These are phyloP conservation scores for Nansenia antarctica DNA, from an alignment of 2,113 vertebrate genomes.

Conservation along the genomic window DNA sequence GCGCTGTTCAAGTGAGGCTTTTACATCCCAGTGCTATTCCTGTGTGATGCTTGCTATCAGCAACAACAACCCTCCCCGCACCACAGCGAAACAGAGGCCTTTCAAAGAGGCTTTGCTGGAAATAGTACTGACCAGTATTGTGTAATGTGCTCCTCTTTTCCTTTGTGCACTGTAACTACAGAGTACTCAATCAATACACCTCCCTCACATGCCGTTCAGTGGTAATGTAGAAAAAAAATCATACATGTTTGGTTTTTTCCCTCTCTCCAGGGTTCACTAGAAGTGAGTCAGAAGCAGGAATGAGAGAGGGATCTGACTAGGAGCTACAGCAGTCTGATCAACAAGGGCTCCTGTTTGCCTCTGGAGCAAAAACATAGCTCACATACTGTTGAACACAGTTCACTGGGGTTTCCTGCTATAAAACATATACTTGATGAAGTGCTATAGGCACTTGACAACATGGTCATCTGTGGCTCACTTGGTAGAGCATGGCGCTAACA, in stretches of 20 bases:
- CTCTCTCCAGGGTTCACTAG: slow-evolving; percentile 48
- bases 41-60: background rate
- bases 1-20: background rate
- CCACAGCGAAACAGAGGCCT: slow-evolving; percentile 9
- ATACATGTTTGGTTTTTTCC: slow-evolving; percentile 23
- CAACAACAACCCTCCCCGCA: background rate
- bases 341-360: slow-evolving; percentile 19
- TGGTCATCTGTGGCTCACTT: too few species aligned
- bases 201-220: slow-evolving; percentile 55
- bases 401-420: background rate
- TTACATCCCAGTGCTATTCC: background rate
- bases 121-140: slow-evolving; percentile 67
- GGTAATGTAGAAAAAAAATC: slow-evolving; percentile 23
- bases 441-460: too few species aligned
- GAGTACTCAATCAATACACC: slow-evolving; percentile 67
- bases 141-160: slow-evolving; percentile 65
- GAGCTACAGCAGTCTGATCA: slow-evolving; percentile 34
- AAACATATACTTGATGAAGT: slow-evolving; percentile 10
- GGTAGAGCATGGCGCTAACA: too few species aligned
- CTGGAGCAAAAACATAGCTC: slow-evolving; percentile 12
- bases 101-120: slow-evolving; percentile 49
- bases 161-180: slow-evolving; percentile 55
- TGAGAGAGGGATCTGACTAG: slow-evolving; percentile 15
- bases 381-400: slow-evolving; percentile 2
- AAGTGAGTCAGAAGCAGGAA: slow-evolving; percentile 55